phyloP scores from a whole-genome alignment of 2,888 invertebrate species.

The Dexiosoma caninum region DNA sequence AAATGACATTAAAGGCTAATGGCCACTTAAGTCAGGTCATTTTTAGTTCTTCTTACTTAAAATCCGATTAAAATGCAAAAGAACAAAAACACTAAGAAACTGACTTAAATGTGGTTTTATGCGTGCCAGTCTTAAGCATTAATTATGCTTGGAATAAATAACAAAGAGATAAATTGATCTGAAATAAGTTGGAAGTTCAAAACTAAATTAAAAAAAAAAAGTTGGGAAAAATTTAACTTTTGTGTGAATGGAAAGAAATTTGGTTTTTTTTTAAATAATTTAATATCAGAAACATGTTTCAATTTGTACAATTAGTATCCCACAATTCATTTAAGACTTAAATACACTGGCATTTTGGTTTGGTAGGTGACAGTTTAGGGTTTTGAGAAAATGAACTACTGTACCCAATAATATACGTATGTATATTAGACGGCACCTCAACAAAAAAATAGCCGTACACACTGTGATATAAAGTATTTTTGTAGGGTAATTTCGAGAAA shows the following conservation, averaged over 20 bases:
- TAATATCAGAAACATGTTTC: no score
- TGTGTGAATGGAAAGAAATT: background rate
- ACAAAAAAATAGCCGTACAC: no score
- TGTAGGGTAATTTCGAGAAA: no score
- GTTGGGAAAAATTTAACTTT: background rate
- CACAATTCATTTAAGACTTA: no score
- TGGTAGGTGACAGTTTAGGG: no score
- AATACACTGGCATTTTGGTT: no score
- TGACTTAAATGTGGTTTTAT: slow-evolving; percentile 36
- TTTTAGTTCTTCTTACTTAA: slow-evolving; percentile 46
- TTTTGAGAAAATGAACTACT: no score
- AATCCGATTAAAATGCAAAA: slow-evolving; percentile 56
- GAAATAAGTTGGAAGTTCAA: background rate
- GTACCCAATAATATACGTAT: no score
- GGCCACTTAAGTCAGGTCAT: slow-evolving; percentile 61
- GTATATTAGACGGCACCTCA: no score
- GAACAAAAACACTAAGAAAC: slow-evolving; percentile 23
- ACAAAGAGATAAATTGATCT: background rate
- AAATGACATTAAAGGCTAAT: slow-evolving; percentile 62
- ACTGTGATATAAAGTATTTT: no score
- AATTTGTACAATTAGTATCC: no score
- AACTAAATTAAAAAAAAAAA: background rate
- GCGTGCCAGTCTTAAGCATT: slow-evolving; percentile 1
- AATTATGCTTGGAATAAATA: background rate
- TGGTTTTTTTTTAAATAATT: background rate